Conservation (phyloP, 2,888 invertebrate genomes). For the Elysia crispata region DNA sequence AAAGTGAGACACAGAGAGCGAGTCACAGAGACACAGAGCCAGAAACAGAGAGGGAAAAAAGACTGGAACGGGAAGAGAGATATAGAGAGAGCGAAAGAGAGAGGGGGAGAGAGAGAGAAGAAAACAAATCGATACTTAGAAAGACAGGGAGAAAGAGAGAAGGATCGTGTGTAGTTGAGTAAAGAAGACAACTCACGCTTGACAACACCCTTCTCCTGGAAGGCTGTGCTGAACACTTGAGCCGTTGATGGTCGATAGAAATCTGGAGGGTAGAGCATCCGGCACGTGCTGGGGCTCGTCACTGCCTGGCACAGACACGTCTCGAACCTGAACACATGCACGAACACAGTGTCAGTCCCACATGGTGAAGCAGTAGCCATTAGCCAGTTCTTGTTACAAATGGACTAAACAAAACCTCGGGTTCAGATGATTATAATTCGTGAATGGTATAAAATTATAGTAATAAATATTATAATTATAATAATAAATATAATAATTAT, state of each 20-base stretch:
- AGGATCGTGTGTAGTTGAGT: neutral
- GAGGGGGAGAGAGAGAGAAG: neutral
- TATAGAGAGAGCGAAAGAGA: neutral
- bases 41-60: neutral
- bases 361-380: no score
- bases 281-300: neutral
- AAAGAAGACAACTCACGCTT: neutral
- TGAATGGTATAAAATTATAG: no score
- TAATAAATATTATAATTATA: no score
- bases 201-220: neutral
- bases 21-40: neutral
- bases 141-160: neutral
- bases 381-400: no score
- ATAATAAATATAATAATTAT: no score
- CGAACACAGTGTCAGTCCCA: neutral
- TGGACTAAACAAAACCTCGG: no score
- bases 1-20: neutral
- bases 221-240: neutral
- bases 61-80: no score
- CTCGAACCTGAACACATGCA: conserved; percentile 2
- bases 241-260: neutral
- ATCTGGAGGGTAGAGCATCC: neutral
- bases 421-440: no score
- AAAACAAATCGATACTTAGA: neutral
- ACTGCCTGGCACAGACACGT: neutral